Evolutionary conservation across 2,888 invertebrate genomes (phyloP).

Genomic region (Cheilosia grossa): DNA sequence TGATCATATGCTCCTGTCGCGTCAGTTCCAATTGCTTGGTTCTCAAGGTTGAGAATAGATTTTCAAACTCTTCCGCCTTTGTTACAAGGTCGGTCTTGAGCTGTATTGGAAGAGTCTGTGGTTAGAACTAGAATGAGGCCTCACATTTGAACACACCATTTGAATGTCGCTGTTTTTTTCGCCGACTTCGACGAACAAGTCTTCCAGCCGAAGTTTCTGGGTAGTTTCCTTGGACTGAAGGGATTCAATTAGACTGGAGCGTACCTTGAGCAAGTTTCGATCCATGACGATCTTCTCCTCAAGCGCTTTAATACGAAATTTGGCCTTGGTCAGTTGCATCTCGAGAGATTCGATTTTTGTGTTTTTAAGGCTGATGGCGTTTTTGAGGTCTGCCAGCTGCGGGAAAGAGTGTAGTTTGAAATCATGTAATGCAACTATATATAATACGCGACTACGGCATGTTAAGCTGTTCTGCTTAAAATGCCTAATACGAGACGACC

Average conservation of each 20-base stretch:
- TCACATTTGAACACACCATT: conserved; percentile 36
- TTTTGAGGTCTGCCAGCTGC: conserved; percentile 57
- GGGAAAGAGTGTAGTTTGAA: background rate
- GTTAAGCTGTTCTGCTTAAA: too few relatives aligned
- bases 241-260: conserved; percentile 78
- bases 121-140: background rate
- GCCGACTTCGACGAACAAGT: conserved; percentile 78
- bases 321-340: conserved; percentile 76
- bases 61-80: conserved; percentile 79
- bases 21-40: conserved; percentile 79
- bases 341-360: conserved; percentile 76
- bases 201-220: conserved; percentile 76
- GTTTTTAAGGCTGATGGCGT: conserved; percentile 74
- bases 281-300: conserved; percentile 78
- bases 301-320: conserved; percentile 76
- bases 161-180: conserved; percentile 76
- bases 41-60: conserved; percentile 77
- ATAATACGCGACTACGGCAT: too few relatives aligned
- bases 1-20: conserved; percentile 79
- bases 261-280: conserved; percentile 78
- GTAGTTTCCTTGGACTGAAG: conserved; percentile 79
- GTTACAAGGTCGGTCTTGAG: conserved; percentile 78
- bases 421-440: background rate
- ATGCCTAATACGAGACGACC: too few relatives aligned
- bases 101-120: conserved; percentile 74